Evolutionary conservation across 2,113 vertebrate species (phyloP).

Genomic region (Cercopithecus mona): DNA sequence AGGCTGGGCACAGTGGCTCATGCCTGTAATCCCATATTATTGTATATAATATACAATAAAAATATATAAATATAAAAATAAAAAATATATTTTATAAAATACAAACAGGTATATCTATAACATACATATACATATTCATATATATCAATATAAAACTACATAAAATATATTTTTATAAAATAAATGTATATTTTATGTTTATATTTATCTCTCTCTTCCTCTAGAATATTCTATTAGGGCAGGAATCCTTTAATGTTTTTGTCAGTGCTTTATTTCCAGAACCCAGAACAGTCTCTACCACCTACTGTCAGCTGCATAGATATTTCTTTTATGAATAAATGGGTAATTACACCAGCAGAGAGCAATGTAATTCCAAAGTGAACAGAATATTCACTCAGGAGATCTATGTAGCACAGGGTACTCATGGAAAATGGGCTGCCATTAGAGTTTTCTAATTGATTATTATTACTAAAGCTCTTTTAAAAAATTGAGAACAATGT

Average conservation of each 20-base stretch:
- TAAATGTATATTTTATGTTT: too few species aligned
- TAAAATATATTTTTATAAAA: too few species aligned
- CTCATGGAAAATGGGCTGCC: background rate
- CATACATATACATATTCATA: too few species aligned
- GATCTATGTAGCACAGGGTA: background rate
- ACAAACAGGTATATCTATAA: too few species aligned
- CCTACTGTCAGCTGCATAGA: background rate
- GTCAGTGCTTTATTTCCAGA: background rate
- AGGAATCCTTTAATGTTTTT: background rate
- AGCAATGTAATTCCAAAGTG: background rate
- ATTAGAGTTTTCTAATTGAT: background rate
- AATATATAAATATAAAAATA: too few species aligned
- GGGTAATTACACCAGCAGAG: background rate
- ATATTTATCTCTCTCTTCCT: background rate
- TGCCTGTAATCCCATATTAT: too few species aligned
- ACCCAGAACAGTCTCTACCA: background rate
- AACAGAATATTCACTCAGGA: background rate
- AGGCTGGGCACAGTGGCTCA: too few species aligned
- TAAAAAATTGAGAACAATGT: background rate
- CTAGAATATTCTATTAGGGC: background rate
- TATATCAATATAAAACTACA: too few species aligned
- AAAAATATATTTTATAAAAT: too few species aligned
- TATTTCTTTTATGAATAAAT: background rate
- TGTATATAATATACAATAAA: too few species aligned
- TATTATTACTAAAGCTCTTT: background rate